Evolutionary conservation across 1,140 invertebrate genomes (phyloP), one percentile per base, ranked within the genome.

Genomic region (Brachystomella parvula): DNA sequence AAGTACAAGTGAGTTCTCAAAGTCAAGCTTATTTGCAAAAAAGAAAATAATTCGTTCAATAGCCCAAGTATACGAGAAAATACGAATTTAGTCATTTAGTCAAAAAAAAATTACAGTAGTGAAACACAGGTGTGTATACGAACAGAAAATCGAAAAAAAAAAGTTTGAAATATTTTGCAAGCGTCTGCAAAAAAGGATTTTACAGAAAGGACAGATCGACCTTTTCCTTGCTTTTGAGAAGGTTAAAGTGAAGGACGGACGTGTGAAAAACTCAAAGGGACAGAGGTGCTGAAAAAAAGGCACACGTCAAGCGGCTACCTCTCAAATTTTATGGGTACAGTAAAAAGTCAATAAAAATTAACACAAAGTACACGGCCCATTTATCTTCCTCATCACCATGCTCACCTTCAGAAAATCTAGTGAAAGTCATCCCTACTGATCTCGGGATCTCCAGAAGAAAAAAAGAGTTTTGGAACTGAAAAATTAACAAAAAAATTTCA

Each of bases 71-170:
- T 64, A 64, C 63, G 53, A 64, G 6, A 33, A 53, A 53, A 53
- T 56, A 56, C 30, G 39, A 47, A 64, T 31, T 64, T 64, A 64
- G 63, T 64, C 63, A 64, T 57, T 64, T 56, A 64, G 47, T 56
- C 47, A 31, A 56, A 61, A 59, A 35, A 39, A 61, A 3, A 56
- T 3, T 24, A n/a, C n/a, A n/a, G n/a, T n/a, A n/a, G n/a, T n/a
- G n/a, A n/a, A n/a, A n/a, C n/a, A n/a, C n/a, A n/a, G n/a, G n/a
- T n/a, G 49, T 53, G 49, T 26, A 26, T 53, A 53, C 12, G 49
- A 53, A 24, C 6, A 53, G 12, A 9, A 6, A 39, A 39, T 9
- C 35, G 6, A 39, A 39, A 39, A 39, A 39, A 9, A 9, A 39
- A 9, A 39, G 6, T 6, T 39, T 9, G 19, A 39, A 6, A 9